phyloP scores from a whole-genome alignment of 1,140 invertebrate species.

The Zaprionus nigranus region DNA sequence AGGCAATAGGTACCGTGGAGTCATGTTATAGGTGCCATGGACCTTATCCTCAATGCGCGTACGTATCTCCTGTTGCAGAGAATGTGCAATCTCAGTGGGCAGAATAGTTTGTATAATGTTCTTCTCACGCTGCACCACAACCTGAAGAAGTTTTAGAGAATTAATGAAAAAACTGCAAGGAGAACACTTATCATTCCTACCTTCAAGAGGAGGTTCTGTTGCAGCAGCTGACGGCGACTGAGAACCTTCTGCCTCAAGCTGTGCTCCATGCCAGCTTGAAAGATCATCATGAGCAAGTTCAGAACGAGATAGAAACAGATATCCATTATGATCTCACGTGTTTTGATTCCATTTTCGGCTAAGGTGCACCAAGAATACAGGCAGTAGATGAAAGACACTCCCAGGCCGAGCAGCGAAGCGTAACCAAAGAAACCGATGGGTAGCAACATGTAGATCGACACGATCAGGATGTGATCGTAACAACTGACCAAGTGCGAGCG shows the following conservation, averaged over 20 bases:
- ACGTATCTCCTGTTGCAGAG: conserved; percentile 91
- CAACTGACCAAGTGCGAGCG: not conserved
- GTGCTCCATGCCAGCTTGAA: conserved; percentile 8
- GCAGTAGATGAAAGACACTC: conserved; percentile 21
- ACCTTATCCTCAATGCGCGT: conserved; percentile 86
- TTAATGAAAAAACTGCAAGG: not conserved
- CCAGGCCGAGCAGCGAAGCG: conserved; percentile 18
- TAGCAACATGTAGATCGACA: conserved; percentile 42
- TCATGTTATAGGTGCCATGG: not conserved
- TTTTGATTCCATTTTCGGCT: fast-evolving
- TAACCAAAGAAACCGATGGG: conserved; percentile 31
- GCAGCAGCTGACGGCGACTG: conserved; percentile 28
- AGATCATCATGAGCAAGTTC: not conserved
- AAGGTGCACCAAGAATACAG: not conserved
- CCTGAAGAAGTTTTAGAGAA: not conserved
- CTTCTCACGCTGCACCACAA: conserved; percentile 86
- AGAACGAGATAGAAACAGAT: conserved; percentile 7
- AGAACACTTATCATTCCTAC: not conserved
- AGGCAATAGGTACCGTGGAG: conserved; percentile 14
- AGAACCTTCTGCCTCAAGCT: conserved; percentile 20
- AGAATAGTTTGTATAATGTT: conserved; percentile 93
- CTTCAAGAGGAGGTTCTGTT: conserved; percentile 21
- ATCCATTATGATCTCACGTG: fast-evolving
- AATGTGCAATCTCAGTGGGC: conserved; percentile 91
- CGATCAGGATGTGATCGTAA: conserved; percentile 49